Evolutionary conservation across 2,797 vertebrate genomes (phyloP).

Genomic region (Silurus aristotelis): DNA sequence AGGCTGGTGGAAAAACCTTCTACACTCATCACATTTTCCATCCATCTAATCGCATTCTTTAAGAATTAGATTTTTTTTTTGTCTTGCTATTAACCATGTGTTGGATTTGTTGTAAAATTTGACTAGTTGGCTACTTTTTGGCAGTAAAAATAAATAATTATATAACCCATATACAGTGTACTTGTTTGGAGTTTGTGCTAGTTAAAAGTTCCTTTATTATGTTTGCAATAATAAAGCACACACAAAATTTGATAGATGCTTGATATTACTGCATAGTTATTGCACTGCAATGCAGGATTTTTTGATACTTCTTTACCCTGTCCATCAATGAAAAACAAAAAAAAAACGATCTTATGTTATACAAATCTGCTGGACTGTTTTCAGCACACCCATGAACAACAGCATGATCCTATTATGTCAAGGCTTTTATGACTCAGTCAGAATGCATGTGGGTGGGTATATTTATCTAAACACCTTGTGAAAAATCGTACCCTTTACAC

Average conservation of each 20-base stretch:
- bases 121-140: background rate
- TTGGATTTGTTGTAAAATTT: background rate
- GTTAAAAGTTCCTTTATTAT: background rate
- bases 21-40: background rate
- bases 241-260: background rate
- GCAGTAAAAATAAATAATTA: background rate
- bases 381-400: no score
- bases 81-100: background rate
- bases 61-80: background rate
- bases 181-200: background rate
- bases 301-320: background rate
- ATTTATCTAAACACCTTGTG: constrained; percentile 46
- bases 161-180: background rate
- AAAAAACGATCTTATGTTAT: no score
- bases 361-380: background rate
- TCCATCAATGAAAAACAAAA: background rate
- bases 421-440: background rate
- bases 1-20: background rate
- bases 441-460: background rate
- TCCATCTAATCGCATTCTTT: background rate
- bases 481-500: constrained; percentile 46
- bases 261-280: background rate
- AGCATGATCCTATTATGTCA: background rate
- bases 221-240: background rate
- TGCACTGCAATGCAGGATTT: background rate